Conservation (phyloP, 2,888 invertebrate genomes). For the Ophioninae sp. region DNA sequence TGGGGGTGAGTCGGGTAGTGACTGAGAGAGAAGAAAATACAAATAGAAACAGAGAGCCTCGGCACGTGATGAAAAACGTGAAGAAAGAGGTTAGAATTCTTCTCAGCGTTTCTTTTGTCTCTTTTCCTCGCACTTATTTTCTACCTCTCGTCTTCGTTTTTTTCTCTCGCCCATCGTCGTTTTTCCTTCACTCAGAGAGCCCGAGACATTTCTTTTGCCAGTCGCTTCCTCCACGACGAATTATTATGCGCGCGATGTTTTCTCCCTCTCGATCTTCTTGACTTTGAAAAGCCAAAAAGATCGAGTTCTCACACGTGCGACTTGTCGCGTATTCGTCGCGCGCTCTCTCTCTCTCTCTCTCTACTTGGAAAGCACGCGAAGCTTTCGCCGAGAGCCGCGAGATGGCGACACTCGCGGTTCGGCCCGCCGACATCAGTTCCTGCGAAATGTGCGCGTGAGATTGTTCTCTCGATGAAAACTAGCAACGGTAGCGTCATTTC, state of each 20-base stretch:
- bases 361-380: not conserved
- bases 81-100: slow-evolving; percentile 46
- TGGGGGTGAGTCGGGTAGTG: slow-evolving; percentile 35
- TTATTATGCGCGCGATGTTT: slow-evolving; percentile 36
- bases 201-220: too few relatives aligned
- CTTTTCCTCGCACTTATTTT: slow-evolving; percentile 6
- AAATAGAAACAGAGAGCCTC: slow-evolving; percentile 14
- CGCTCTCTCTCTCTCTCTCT: not conserved
- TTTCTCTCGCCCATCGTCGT: not conserved
- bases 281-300: slow-evolving; percentile 42
- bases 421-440: not conserved
- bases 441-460: not conserved
- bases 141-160: slow-evolving; percentile 20
- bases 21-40: not conserved
- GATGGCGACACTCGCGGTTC: not conserved
- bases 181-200: too few relatives aligned
- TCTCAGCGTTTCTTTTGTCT: slow-evolving; percentile 40
- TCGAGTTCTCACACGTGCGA: slow-evolving; percentile 2
- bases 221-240: slow-evolving; percentile 17
- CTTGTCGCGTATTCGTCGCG: not conserved
- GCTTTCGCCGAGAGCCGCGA: not conserved
- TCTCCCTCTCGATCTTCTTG: slow-evolving; percentile 42
- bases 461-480: too few relatives aligned
- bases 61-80: slow-evolving; percentile 39
- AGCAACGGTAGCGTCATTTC: not conserved